Conservation (phyloP, 2,797 vertebrate genomes). For the Megaceryle alcyon region DNA sequence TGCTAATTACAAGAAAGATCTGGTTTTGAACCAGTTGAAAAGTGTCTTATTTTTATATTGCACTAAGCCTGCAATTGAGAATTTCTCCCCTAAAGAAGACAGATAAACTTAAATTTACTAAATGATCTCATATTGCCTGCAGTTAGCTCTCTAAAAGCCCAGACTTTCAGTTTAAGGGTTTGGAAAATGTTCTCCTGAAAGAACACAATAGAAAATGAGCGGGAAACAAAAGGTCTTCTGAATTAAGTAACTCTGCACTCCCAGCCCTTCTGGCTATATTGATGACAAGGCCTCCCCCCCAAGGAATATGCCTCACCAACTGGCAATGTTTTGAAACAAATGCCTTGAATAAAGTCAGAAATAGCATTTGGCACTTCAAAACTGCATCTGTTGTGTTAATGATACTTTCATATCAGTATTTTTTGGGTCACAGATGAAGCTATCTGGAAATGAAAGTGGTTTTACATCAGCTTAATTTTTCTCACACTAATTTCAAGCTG, state of each 20-base stretch:
- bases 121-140: background rate
- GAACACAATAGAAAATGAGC: background rate
- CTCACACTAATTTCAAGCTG: background rate
- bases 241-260: background rate
- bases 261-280: background rate
- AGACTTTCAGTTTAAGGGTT: background rate
- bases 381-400: background rate
- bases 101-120: background rate
- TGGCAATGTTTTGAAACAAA: conserved; percentile 14
- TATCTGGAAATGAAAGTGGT: background rate
- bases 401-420: background rate
- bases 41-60: background rate
- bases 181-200: background rate
- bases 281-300: background rate
- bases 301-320: background rate
- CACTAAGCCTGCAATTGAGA: background rate
- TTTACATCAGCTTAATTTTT: background rate
- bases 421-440: background rate
- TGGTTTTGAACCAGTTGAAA: background rate
- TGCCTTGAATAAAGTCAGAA: background rate
- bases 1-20: background rate
- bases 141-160: background rate
- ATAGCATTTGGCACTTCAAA: background rate
- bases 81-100: background rate
- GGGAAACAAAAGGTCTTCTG: background rate